Conservation (phyloP, 2,113 vertebrate genomes). For the Pholis gunnellus region DNA sequence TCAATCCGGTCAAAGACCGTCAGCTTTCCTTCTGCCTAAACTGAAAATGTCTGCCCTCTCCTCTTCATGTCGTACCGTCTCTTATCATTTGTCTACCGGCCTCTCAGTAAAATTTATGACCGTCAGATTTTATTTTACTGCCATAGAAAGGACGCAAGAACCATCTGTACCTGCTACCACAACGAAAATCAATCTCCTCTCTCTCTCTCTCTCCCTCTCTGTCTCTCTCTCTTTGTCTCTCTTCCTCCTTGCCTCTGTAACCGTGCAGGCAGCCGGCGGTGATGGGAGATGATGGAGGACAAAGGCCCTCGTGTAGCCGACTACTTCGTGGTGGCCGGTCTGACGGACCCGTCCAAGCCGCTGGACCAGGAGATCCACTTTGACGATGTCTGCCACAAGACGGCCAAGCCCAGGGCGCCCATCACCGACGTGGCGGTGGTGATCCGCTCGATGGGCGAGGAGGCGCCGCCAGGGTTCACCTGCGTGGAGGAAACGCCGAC, state of each 20-base stretch:
- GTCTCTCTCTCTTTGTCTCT: neutral
- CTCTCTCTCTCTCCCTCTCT: neutral
- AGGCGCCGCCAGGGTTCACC: conserved; percentile 90
- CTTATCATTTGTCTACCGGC: conserved; percentile 39
- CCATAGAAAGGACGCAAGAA: conserved; percentile 43
- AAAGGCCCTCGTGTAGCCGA: conserved; percentile 97
- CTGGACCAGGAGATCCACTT: conserved; percentile 96
- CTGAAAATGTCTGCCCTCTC: conserved; percentile 20
- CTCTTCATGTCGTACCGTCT: conserved; percentile 4
- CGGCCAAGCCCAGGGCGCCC: conserved; percentile 91
- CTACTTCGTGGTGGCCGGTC: conserved; percentile 98
- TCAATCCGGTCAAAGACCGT: neutral
- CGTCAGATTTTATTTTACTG: conserved; percentile 47
- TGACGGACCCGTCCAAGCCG: conserved; percentile 93
- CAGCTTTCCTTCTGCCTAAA: neutral
- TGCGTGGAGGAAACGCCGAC: conserved; percentile 94
- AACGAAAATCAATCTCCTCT: conserved; percentile 35
- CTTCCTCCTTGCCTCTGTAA: conserved; percentile 51
- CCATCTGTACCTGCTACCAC: conserved; percentile 42
- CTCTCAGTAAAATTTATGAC: conserved; percentile 53
- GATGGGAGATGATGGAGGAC: conserved; percentile 98
- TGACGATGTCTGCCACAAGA: conserved; percentile 93
- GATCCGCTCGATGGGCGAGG: conserved; percentile 94
- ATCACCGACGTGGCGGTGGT: conserved; percentile 96
- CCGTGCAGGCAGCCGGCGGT: conserved; percentile 74